Conservation (phyloP, 2,113 vertebrate genomes). For the Smithornis capensis region DNA sequence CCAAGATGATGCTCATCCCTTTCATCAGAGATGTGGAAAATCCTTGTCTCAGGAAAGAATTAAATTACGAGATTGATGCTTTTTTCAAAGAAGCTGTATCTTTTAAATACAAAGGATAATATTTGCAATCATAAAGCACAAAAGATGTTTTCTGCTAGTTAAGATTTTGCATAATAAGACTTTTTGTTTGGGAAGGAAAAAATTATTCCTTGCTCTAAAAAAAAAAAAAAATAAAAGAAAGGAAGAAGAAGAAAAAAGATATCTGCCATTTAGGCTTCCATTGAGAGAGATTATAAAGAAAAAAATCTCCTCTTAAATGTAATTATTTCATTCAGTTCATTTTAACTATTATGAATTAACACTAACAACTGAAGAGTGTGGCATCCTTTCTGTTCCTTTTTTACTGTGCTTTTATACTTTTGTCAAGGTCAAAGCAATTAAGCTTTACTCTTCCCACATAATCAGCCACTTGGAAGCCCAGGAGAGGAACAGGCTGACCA, state of each 20-base stretch:
- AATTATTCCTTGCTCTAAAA: background rate
- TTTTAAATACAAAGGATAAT: background rate
- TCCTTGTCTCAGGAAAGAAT: background rate
- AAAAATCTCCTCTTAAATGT: background rate
- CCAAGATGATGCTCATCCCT: background rate
- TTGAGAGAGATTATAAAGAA: background rate
- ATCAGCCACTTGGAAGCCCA: background rate
- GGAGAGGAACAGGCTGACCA: background rate
- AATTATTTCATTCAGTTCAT: background rate
- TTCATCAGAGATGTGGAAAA: background rate
- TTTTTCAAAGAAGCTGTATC: background rate
- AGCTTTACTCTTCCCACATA: background rate
- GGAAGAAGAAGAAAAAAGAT: background rate
- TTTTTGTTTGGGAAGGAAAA: background rate
- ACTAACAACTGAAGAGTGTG: background rate
- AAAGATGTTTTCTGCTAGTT: background rate
- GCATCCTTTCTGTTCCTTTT: background rate
- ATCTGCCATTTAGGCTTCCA: background rate
- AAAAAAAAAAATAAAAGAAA: background rate
- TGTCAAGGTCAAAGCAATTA: slow-evolving; percentile 13
- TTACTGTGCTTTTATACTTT: background rate
- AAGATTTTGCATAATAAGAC: background rate
- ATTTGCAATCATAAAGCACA: background rate
- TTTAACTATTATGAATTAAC: background rate
- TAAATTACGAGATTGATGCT: background rate